Evolutionary conservation across 2,797 vertebrate genomes (phyloP).

Genomic region (Parauchenoglanis ngamensis): DNA sequence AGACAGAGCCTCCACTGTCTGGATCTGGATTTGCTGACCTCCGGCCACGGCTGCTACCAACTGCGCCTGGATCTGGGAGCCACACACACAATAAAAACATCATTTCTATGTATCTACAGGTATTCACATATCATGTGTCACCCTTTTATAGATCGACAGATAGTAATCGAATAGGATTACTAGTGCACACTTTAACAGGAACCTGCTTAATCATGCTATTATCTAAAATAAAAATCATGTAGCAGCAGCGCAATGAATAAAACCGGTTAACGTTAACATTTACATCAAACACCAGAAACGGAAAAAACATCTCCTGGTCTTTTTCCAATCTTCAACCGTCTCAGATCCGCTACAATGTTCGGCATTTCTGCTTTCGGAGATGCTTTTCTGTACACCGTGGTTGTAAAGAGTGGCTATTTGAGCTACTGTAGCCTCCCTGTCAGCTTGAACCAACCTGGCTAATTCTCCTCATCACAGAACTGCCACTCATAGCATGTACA

Average conservation of each 20-base stretch:
- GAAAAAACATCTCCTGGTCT: neutral
- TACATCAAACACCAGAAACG: neutral
- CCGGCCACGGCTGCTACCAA: slow-evolving; percentile 81
- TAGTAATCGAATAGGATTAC: neutral
- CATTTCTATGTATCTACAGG: neutral
- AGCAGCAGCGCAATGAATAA: neutral
- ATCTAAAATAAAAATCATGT: neutral
- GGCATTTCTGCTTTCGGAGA: neutral
- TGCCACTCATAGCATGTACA: neutral
- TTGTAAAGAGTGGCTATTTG: neutral
- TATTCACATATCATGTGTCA: neutral
- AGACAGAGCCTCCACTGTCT: slow-evolving; percentile 91
- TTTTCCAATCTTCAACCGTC: neutral
- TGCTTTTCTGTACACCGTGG: neutral
- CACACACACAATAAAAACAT: neutral
- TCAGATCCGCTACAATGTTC: neutral
- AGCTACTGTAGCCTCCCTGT: neutral
- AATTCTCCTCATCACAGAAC: neutral
- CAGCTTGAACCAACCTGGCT: neutral
- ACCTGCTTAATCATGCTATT: neutral
- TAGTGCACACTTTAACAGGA: neutral
- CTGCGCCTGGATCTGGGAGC: slow-evolving; percentile 81
- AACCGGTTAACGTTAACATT: neutral
- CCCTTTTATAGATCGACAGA: neutral
- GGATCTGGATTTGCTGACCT: slow-evolving; percentile 96